phyloP scores from a whole-genome alignment of 1,140 invertebrate genomes.

The Papilio machaon region DNA sequence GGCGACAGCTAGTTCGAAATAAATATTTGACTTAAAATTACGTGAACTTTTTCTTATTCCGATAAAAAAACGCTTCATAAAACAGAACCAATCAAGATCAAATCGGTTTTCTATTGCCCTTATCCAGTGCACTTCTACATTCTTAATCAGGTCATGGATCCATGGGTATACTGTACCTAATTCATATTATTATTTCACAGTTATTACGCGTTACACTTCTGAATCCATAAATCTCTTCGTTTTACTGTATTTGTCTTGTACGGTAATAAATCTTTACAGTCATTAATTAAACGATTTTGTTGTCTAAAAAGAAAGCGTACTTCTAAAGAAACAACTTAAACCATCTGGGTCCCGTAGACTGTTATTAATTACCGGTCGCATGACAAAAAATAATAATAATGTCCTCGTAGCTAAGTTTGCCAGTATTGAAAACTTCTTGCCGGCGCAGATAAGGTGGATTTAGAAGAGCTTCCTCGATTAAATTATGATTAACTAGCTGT shows the following conservation, averaged over 20 bases:
- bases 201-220: neutral
- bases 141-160: too few species aligned
- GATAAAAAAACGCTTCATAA: too few species aligned
- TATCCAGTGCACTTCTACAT: too few species aligned
- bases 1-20: too few species aligned
- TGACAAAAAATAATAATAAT: slow-evolving; percentile 27
- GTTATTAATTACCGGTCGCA: slow-evolving; percentile 24
- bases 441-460: neutral
- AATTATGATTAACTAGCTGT: neutral
- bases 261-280: slow-evolving; percentile 10
- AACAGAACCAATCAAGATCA: too few species aligned
- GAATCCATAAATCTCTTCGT: neutral
- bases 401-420: slow-evolving; percentile 11
- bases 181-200: neutral
- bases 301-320: slow-evolving; percentile 26
- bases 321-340: slow-evolving; percentile 27
- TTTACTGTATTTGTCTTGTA: slow-evolving; percentile 6
- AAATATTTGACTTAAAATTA: too few species aligned
- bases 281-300: slow-evolving; percentile 24
- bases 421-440: slow-evolving; percentile 22
- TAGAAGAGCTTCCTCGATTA: neutral
- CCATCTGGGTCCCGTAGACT: slow-evolving; percentile 18
- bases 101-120: too few species aligned
- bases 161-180: too few species aligned
- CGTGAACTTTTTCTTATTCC: too few species aligned